Conservation (phyloP, 2,797 vertebrate species). For the Telmatherina bonti region DNA sequence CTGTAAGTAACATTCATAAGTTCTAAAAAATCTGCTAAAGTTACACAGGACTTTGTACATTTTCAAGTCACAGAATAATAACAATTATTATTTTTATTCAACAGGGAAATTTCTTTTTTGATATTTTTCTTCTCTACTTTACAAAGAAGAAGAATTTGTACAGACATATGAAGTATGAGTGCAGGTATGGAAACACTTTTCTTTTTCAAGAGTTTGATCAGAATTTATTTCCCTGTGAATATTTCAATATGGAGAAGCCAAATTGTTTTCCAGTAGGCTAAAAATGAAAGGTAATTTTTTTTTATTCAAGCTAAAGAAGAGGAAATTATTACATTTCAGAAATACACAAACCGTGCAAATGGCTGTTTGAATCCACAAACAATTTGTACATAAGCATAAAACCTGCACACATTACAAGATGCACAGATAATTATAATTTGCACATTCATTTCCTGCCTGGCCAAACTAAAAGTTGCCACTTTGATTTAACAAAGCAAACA, state of each 20-base stretch:
- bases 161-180: conserved; percentile 89
- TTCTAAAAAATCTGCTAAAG: background rate
- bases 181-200: conserved; percentile 73
- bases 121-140: conserved; percentile 90
- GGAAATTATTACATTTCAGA: too few relatives aligned
- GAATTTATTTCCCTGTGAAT: background rate
- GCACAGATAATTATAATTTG: too few relatives aligned
- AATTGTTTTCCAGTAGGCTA: background rate
- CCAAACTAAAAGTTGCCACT: too few relatives aligned
- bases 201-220: background rate
- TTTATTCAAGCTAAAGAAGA: too few relatives aligned
- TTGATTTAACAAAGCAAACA: too few relatives aligned
- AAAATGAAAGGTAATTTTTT: too few relatives aligned
- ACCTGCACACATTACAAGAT: too few relatives aligned
- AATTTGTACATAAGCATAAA: too few relatives aligned
- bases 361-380: too few relatives aligned
- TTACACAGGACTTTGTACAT: background rate
- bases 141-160: conserved; percentile 89
- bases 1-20: conserved; percentile 81
- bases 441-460: too few relatives aligned
- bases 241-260: background rate
- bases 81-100: conserved; percentile 9
- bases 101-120: conserved; percentile 91
- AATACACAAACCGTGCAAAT: too few relatives aligned
- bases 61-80: background rate